Evolutionary conservation across 2,888 invertebrate species (phyloP), one percentile per base, ranked within the genome.

Genomic region (Meteorus colon): DNA sequence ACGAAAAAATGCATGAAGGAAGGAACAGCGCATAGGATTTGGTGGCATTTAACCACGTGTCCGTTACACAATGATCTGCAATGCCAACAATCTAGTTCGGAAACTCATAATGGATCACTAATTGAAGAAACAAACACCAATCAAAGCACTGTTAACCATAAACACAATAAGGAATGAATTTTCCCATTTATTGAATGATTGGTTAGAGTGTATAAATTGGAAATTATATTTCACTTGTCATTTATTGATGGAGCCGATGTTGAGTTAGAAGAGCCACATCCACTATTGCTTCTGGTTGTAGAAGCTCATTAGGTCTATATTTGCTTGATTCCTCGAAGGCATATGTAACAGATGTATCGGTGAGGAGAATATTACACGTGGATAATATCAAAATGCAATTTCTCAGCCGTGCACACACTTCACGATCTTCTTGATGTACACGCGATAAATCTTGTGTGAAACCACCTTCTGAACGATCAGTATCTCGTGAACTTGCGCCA

Each of bases 361-460:
- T 98, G 2, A 99, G 90, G 92, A 97, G 94, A 91, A 98, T 95
- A 87, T 96, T 96, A 81, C 96, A 95, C 31, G 96, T 94, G 0
- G 96, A 95, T 73, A 99, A 90, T 0, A 96, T 95, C 66, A 95
- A 90, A 79, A 99, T 95, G 87, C 98, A 98, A 90, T 98, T 98
- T 74, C 96, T 93, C 31, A 98, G 90, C 75, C 99, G 92, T 0
- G 95, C 94, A 86, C 99, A 96, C n/a, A 94, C 94, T 90, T 96
- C 95, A 73, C 98, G 92, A 82, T 96, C 96, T 0, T 92, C 90
- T 73, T 91, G 91, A 8, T 93, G 92, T 27, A 98, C 93, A 14
- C 93, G 82, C 0, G 89, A 86, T 67, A 96, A 90, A 90, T 96
- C 94, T 85, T 96, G 95, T 0, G 94, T 92, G 86, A 96, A 96